A percentile compares a stretch with the other conserved stretches of the same genome.
Conservation (phyloP, 2,888 invertebrate species). For the Adela reaumurella region DNA sequence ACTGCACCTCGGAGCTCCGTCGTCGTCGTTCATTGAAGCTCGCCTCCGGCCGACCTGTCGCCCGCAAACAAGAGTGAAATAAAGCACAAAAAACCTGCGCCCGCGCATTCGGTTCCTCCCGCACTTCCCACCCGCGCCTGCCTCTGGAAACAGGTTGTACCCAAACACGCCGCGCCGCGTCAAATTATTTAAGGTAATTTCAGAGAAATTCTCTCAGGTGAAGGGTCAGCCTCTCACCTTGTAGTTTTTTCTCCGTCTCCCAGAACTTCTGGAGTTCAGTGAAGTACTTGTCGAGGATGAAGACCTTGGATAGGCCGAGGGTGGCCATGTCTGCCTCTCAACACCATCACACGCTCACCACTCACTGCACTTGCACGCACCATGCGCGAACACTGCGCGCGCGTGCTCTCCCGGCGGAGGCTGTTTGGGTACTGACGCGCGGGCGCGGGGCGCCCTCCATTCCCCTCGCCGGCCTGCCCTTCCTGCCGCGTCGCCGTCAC, state of each 20-base stretch:
- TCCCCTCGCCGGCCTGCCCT: constrained; percentile 20
- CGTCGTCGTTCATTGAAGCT: neutral
- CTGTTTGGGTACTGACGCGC: constrained; percentile 1
- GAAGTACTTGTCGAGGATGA: constrained; percentile 96
- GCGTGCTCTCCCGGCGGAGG: constrained; percentile 13
- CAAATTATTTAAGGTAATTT: neutral
- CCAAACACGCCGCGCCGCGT: neutral
- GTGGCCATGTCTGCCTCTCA: constrained; percentile 76
- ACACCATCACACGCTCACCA: constrained; percentile 23
- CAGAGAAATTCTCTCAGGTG: neutral
- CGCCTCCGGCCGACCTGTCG: neutral
- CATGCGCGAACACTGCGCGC: constrained; percentile 1
- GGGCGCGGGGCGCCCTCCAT: constrained; percentile 24
- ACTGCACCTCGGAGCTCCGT: neutral
- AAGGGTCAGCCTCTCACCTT: constrained; percentile 66
- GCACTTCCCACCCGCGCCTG: neutral
- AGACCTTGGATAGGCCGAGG: constrained; percentile 93
- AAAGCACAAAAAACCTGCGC: neutral
- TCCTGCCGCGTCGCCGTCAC: constrained; percentile 5
- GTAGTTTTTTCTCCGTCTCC: constrained; percentile 93
- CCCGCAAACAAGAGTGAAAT: neutral
- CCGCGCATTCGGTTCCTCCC: neutral
- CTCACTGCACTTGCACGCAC: constrained; percentile 7
- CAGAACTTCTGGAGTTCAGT: constrained; percentile 95
- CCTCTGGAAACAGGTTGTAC: neutral